Percentiles rank a stretch among this genome's conserved stretches.
Conservation (phyloP, 2,113 vertebrate species). For the Marcusenius ussheri region DNA sequence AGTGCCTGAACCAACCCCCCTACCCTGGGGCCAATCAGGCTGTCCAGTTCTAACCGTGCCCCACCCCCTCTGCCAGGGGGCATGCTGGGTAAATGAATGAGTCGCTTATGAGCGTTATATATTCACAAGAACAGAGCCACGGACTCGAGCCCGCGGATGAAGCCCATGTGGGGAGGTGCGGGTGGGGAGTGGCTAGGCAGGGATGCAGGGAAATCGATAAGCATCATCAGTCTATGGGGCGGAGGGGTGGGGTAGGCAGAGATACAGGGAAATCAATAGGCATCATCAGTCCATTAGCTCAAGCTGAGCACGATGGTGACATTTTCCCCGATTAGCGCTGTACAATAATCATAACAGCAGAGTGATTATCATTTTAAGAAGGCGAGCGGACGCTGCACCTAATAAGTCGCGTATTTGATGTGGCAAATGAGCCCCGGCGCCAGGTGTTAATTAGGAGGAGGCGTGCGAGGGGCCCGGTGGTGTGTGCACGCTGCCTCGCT, state of each 20-base stretch:
- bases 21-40: neutral
- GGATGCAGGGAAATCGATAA: neutral
- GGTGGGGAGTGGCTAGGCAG: neutral
- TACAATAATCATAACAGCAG: neutral
- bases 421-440: neutral
- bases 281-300: neutral
- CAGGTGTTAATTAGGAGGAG: neutral
- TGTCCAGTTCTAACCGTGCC: neutral
- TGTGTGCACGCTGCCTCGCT: neutral
- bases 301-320: neutral
- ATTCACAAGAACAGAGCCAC: neutral
- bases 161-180: neutral
- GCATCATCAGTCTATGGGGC: neutral
- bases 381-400: neutral
- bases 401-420: neutral
- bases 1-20: neutral
- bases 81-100: neutral
- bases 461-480: neutral
- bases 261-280: neutral
- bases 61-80: neutral
- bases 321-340: neutral
- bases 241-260: too few species aligned
- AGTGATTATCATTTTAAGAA: constrained; percentile 1
- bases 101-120: neutral
- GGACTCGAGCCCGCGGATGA: neutral